phyloP scores from a whole-genome alignment of 2,113 vertebrate species.

The Gobius niger region DNA sequence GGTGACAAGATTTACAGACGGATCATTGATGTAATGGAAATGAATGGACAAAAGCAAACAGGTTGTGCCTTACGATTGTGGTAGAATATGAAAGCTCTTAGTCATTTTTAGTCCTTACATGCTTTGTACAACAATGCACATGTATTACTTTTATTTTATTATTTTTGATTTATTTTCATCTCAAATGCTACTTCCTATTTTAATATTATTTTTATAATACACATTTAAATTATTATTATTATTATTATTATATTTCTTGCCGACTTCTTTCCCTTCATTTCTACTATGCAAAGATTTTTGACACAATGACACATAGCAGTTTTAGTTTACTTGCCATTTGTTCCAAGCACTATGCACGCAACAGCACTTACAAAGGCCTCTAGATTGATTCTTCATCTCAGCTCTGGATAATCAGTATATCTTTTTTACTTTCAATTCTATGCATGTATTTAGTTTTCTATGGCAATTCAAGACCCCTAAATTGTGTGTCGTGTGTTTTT shows the following conservation, averaged over 20 bases:
- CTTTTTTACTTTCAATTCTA: background rate
- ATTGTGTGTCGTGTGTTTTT: constrained; percentile 19
- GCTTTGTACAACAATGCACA: background rate
- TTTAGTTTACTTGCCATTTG: background rate
- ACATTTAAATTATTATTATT: background rate
- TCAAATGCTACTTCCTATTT: background rate
- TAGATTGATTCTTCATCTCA: background rate
- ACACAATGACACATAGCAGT: background rate
- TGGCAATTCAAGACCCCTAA: background rate
- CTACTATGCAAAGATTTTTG: background rate
- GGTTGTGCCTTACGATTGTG: background rate
- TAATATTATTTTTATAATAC: background rate
- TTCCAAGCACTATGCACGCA: constrained; percentile 1
- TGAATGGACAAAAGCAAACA: background rate
- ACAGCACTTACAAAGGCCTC: constrained; percentile 26
- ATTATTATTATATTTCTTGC: background rate
- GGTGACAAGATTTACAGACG: constrained; percentile 62
- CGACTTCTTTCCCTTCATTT: background rate
- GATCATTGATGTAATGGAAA: constrained; percentile 5
- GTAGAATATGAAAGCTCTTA: background rate
- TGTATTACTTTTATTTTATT: background rate
- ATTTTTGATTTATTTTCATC: background rate
- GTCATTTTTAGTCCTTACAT: background rate
- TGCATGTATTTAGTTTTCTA: constrained; percentile 7
- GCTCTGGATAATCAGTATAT: constrained; percentile 9